Percentiles rank a stretch among this genome's conserved stretches.
phyloP scores from a whole-genome alignment of 1,140 invertebrate species.

The Drosophila nikananu region DNA sequence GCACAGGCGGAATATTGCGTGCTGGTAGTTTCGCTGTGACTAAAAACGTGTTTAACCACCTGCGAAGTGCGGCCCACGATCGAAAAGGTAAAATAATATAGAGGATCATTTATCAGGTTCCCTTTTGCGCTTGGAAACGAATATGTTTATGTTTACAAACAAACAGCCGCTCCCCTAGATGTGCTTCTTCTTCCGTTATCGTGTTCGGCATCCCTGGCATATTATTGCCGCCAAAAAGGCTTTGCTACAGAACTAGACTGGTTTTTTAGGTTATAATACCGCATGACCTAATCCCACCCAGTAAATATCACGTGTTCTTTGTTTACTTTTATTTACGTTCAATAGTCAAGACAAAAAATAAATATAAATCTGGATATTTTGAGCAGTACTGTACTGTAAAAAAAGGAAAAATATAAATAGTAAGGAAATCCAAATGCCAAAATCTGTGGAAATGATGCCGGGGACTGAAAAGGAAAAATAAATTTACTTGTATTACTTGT shows the following conservation, averaged over 20 bases:
- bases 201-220: constrained; percentile 22
- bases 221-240: constrained; percentile 9
- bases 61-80: background rate
- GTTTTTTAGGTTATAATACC: constrained; percentile 25
- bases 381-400: constrained; percentile 48
- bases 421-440: too few relatives aligned
- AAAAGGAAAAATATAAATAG: background rate
- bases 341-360: background rate
- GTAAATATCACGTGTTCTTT: constrained; percentile 16
- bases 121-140: background rate
- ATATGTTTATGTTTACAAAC: background rate
- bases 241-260: background rate
- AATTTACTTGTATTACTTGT: background rate
- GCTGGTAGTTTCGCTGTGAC: constrained; percentile 12
- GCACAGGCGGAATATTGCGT: constrained; percentile 17
- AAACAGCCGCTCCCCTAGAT: background rate
- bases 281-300: constrained; percentile 19
- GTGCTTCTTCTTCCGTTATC: constrained; percentile 1
- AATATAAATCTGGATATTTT: background rate
- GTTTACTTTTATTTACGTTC: constrained; percentile 7
- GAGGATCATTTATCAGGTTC: background rate
- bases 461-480: constrained; percentile 1
- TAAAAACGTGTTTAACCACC: background rate
- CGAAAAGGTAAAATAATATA: background rate
- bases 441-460: too few relatives aligned